Evolutionary conservation across 2,113 vertebrate species (phyloP), one percentile per base, ranked within the genome.

Genomic region (Paramormyrops kingsleyae): DNA sequence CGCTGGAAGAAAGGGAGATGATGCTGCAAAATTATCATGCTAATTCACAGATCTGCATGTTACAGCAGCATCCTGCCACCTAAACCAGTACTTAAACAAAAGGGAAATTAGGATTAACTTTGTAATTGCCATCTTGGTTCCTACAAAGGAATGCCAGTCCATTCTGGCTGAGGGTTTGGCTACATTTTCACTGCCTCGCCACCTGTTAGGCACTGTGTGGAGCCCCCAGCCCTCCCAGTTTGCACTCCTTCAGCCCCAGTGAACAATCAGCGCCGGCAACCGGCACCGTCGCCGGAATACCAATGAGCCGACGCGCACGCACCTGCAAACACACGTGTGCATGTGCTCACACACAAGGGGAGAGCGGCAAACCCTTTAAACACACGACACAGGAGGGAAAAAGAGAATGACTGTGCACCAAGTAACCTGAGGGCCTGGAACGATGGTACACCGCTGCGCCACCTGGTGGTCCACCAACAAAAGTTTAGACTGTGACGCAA

Each of bases 401-500:
- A 77, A 15, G 12, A 77, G 66, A 42, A 19, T 42, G 7, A 39
- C 39, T 42, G 74, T 17, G 35, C 0, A 10, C 1, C 31, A 3
- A 19, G 13, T 2, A 39, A 17, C 10, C 70, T 39, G 31, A 15
- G 35, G 74, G 74, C 74, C 35, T 1, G 12, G 35, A 17, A 1
- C 1, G 35, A 10, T 1, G 44, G 6, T 47, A 2, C n/a, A 13
- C 39, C 10, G 3, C 42, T 47, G 83, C 39, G 83, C 44, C 39
- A 46, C 44, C 44, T 70, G 74, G 15, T 77, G 59, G 5, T 15
- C 13, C 24, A 4, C 21, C 88, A 53, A 47, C 46, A 27, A 89
- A 85, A 85, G 52, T 85, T 59, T 46, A 1, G 3, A 31, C 10
- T 87, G 53, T 91, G 91, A 92, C 27, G 49, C 42, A 74, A 15